These are phyloP conservation scores for Nannobrachium achirus DNA, from an alignment of 2,113 vertebrate species.

Conservation along the genomic window DNA sequence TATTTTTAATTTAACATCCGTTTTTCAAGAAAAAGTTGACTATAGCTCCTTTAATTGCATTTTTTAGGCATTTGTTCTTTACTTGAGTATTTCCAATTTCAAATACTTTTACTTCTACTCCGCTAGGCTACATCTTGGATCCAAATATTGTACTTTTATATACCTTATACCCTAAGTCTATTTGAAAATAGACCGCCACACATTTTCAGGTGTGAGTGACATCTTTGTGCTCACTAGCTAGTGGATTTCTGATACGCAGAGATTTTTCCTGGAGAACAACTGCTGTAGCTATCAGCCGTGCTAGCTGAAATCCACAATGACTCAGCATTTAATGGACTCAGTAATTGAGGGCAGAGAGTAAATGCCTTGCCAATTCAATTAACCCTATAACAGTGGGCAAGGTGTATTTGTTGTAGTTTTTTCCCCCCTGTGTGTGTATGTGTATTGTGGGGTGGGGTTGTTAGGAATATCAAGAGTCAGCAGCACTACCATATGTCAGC, in stretches of 20 bases:
- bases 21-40: no score
- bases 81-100: no score
- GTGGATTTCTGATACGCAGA: background rate
- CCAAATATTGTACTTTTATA: no score
- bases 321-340: slow-evolving; percentile 56
- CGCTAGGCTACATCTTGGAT: no score
- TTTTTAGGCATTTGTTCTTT: no score
- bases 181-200: no score
- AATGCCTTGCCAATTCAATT: slow-evolving; percentile 64
- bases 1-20: no score
- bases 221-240: background rate
- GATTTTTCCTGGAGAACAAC: background rate
- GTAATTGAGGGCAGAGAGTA: slow-evolving; percentile 65
- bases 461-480: slow-evolving; percentile 5
- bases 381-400: slow-evolving; percentile 46
- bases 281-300: slow-evolving; percentile 3
- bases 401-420: background rate
- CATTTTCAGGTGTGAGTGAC: background rate
- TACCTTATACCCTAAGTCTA: no score
- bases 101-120: no score
- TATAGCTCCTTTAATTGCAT: no score
- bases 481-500: slow-evolving; percentile 20
- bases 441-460: no score
- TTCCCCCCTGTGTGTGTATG: no score
- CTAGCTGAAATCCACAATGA: slow-evolving; percentile 20